These are phyloP conservation scores for Oryzias javanicus DNA, from an alignment of 2,113 vertebrate genomes.

Conservation along the genomic window DNA sequence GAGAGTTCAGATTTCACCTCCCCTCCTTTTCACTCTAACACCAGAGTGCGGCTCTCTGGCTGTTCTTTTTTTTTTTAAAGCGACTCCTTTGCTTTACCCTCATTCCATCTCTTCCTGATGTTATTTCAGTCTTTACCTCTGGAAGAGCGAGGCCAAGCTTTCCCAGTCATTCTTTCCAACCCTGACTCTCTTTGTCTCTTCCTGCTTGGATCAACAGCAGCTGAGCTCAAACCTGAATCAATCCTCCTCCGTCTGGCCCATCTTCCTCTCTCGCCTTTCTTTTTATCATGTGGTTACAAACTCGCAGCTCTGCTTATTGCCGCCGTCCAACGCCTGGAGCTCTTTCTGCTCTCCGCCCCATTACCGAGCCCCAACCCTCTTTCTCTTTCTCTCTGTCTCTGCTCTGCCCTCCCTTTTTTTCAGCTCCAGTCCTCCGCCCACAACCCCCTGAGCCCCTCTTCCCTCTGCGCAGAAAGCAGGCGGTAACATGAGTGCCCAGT, in stretches of 20 bases:
- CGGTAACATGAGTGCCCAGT: constrained; percentile 67
- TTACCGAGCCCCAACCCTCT: constrained; percentile 18
- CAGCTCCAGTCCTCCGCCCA: constrained; percentile 40
- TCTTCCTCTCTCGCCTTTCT: background rate
- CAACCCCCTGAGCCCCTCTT: constrained; percentile 36
- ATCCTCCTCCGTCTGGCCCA: background rate
- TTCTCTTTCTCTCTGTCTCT: background rate
- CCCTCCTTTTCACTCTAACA: background rate
- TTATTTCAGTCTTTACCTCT: background rate
- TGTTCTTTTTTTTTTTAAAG: too few relatives aligned
- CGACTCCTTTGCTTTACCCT: background rate
- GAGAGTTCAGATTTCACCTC: background rate
- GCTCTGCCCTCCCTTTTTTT: constrained; percentile 34
- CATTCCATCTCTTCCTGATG: constrained; percentile 12
- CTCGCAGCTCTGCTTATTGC: constrained; percentile 25
- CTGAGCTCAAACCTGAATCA: background rate
- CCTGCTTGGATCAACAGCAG: constrained; percentile 1
- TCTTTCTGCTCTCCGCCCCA: constrained; percentile 47
- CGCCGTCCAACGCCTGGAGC: constrained; percentile 25
- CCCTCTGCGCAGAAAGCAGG: constrained; percentile 38
- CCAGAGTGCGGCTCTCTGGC: background rate
- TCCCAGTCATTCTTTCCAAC: constrained; percentile 5
- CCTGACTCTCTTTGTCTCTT: background rate
- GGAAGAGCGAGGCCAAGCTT: background rate
- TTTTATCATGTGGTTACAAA: constrained; percentile 14